Base-by-base conservation (phyloP, 2,888 invertebrate species). In the Brenthis hecate region DNA sequence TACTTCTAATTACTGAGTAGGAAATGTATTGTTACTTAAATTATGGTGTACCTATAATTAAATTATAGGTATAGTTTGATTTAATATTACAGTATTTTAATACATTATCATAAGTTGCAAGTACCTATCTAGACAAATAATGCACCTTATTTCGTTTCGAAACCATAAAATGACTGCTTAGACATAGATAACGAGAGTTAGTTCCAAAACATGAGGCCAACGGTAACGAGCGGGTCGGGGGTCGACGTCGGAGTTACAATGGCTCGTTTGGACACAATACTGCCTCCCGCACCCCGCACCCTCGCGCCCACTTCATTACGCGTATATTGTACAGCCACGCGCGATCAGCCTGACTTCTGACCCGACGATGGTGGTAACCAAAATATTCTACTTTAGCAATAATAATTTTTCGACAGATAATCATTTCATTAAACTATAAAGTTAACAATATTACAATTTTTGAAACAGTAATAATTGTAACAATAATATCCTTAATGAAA, bases 261-360 rank as follows among this genome's bases (percentile, higher is more conserved):
- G 86, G 81, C 86, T 91, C 91, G 89, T 91, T 90, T 89, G 86
- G 84, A 76, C 82, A 91, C 89, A 91, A 91, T 86, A 84, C 88
- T 89, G 89, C 90, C 90, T 87, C 89, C 51, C 23, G 19, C 61
- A 16, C 51, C 32, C 88, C 91, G 89, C 91, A 90, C 87, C 89
- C 89, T 87, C 87, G 82, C 84, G 81, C 87, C 87, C 89, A 92
- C 92, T 92, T 93, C 92, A 93, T 93, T 93, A 92, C 92, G 92
- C 92, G 88, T 78, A 84, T 88, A 92, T 93, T 93, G 92, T 93
- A 80, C 82, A 75, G 84, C 82, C 73, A 73, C 75, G 73, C 78
- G 78, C 77, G 70, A 77, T 78, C 79, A 76, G 77, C 77, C 79
- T 81, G 84, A 83, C 85, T 85, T 73, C 81, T 79, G 86, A 86